phyloP scores from a whole-genome alignment of 2,888 invertebrate genomes.

The Eupithecia insigniata region DNA sequence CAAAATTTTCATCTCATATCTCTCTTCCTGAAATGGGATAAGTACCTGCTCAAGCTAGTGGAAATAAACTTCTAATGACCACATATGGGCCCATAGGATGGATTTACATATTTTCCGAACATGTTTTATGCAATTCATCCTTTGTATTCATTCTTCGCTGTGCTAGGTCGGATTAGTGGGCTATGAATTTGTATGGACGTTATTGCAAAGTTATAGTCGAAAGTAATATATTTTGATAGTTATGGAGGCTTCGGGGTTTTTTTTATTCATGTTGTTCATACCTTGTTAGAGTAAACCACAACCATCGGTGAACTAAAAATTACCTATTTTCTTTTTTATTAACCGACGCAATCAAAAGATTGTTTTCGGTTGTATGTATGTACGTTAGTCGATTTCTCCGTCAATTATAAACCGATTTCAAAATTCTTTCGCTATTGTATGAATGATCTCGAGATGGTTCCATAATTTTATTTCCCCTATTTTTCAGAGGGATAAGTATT shows the following conservation, averaged over 20 bases:
- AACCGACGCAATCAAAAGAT: too few species aligned
- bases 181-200: slow-evolving; percentile 30
- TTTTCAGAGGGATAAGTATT: too few species aligned
- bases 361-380: too few species aligned
- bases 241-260: too few species aligned
- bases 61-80: slow-evolving; percentile 40
- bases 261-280: neutral
- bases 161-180: slow-evolving; percentile 19
- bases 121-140: slow-evolving; percentile 35
- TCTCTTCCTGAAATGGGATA: slow-evolving; percentile 22
- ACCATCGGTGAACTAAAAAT: too few species aligned
- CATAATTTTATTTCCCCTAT: too few species aligned
- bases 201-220: slow-evolving; percentile 14
- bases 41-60: slow-evolving; percentile 28
- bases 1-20: slow-evolving; percentile 10
- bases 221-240: neutral
- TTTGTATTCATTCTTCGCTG: slow-evolving; percentile 32
- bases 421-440: too few species aligned
- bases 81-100: slow-evolving; percentile 34
- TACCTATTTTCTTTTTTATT: too few species aligned
- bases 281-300: too few species aligned
- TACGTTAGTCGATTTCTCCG: too few species aligned
- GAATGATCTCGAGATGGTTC: too few species aligned
- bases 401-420: too few species aligned
- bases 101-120: slow-evolving; percentile 43